Base-by-base conservation (phyloP, 1,140 invertebrate genomes). In the Octopus sinensis region DNA sequence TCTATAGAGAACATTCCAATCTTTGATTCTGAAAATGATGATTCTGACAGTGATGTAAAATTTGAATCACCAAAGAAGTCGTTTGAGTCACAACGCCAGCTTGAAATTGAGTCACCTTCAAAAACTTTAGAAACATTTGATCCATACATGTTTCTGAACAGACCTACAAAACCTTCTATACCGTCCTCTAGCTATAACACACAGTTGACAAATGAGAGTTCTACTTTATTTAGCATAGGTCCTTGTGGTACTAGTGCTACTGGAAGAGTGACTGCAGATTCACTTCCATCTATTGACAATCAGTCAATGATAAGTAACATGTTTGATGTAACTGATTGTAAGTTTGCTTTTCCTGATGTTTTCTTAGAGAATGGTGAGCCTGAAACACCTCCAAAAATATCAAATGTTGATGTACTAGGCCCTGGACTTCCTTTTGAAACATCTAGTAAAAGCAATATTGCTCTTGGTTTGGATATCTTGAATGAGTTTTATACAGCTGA, bases 1-100 rank as follows among this genome's bases (percentile, higher is more conserved):
- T 73, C 68, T 6, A 73, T 73, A n/a, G 68, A 73, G 68, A 73
- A 73, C 68, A 73, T 73, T 73, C 68, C 68, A 73, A 73, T 73
- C 30, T 73, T 73, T 73, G 68, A 73, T n/a, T 73, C 68, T 73
- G 68, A 73, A 13, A 73, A 73, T 73, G 68, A 73, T n/a, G 68
- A 73, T n/a, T 73, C 68, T 17, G 68, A 73, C 68, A 73, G 13
- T 73, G 68, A 73, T 73, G 13, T 17, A 13, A 13, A 73, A 23
- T 73, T 23, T 6, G 68, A 73, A n/a, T 9, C 13, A 23, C 68
- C 13, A n/a, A 73, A 73, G 30, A 73, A 73, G 13, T 73, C 68
- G 30, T 13, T 6, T n/a, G 7, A 73, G 17, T n/a, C 17, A n/a
- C 30, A 13, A 12, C 68, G 68, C 30, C 30, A 5, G 5, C 13